phyloP scores from a whole-genome alignment of 2,113 vertebrate genomes.

The Etheostoma spectabile region DNA sequence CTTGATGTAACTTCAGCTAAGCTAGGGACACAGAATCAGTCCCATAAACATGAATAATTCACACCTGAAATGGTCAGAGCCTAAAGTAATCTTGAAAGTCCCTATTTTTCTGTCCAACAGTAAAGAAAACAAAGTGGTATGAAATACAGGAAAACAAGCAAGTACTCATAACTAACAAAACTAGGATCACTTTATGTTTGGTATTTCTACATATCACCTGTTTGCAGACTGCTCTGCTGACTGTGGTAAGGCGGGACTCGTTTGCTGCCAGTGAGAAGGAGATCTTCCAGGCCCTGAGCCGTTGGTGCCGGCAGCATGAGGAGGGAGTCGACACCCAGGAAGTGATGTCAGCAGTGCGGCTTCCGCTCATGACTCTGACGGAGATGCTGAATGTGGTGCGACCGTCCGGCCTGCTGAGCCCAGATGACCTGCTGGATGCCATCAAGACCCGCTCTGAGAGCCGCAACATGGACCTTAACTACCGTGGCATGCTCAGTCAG shows the following conservation, averaged over 20 bases:
- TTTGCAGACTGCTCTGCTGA: slow-evolving; percentile 90
- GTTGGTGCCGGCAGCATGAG: slow-evolving; percentile 93
- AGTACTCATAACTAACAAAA: neutral
- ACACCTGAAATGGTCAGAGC: neutral
- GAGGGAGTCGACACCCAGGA: slow-evolving; percentile 87
- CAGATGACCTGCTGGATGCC: slow-evolving; percentile 96
- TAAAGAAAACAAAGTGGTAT: neutral
- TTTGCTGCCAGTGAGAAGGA: slow-evolving; percentile 96
- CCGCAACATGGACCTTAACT: slow-evolving; percentile 99
- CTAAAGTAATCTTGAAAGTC: neutral
- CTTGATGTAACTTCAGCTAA: neutral
- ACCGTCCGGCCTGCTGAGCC: slow-evolving; percentile 92
- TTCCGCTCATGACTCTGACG: slow-evolving; percentile 96
- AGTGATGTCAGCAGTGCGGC: slow-evolving; percentile 94
- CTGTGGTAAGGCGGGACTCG: slow-evolving; percentile 92
- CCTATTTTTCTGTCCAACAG: neutral
- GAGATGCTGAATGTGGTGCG: slow-evolving; percentile 97
- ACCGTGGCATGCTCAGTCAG: slow-evolving; percentile 97
- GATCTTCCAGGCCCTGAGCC: slow-evolving; percentile 95
- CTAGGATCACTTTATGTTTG: neutral
- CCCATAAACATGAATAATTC: too few species aligned
- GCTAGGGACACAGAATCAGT: neutral
- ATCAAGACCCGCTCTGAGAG: slow-evolving; percentile 98
- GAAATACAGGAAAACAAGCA: neutral
- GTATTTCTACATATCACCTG: neutral